Evolutionary conservation across 92 coral and sea anemone genomes (phyloP), one percentile per base, ranked within the genome.

Genomic region (Isaurus tuberculatus): DNA sequence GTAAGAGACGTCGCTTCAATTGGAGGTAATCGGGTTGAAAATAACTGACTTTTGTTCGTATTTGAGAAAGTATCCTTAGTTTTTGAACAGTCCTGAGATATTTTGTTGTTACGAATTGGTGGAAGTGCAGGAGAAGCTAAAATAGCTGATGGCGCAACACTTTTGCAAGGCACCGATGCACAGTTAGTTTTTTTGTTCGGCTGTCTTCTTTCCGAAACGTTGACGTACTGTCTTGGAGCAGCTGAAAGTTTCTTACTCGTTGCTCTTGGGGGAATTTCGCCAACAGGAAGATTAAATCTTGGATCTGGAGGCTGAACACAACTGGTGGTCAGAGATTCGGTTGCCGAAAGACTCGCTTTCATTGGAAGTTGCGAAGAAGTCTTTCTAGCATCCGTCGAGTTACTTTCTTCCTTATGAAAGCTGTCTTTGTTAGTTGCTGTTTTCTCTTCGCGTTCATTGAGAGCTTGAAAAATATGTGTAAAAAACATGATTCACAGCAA

Each of bases 401-500:
- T 30, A 4, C 51, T 42, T 8, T 19, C 1, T 1, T 37, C 17
- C 9, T 74, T 51, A 10, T 36, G 70, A 2, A 29, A 31, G n/a
- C 17, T 32, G 58, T 53, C 80, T 31, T 77, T 67, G 13, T 58
- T 17, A 16, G 22, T 34, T 7, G 34, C 70, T 0, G n/a, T 43
- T 34, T 33, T 65, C 51, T 60, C 70, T 16, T 77, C 82, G 68
- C 70, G 68, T 23, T 77, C 82, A 60, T 58, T 58, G 30, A 77
- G 64, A 34, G 22, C 70, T 57, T 63, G 70, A 58, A 77, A 77
- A 77, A 77, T 77, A 58, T 77, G 82, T 30, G 82, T 77, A 22
- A 77, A 77, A 58, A 77, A 34, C 82, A 77, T 77, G 42, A 58
- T 15, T 5, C 48, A 33, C 26, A 27, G 28, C 7, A 19, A 63